A percentile compares a stretch with the other conserved stretches of the same genome.
phyloP scores from a whole-genome alignment of 64 coral and sea anemone species.

The Trachythela sp. region DNA sequence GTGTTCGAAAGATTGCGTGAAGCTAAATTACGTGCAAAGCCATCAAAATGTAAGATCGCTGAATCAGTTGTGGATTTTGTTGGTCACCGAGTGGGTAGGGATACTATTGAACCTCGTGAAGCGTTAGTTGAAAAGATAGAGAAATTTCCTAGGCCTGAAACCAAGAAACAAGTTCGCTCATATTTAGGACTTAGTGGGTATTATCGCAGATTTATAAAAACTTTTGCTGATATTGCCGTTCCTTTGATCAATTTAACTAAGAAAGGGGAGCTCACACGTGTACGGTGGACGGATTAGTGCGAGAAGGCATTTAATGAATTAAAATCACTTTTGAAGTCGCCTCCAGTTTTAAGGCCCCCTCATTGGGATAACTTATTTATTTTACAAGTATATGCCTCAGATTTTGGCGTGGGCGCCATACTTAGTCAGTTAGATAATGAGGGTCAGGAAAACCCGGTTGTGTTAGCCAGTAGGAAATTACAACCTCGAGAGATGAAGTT shows the following conservation, averaged over 20 bases:
- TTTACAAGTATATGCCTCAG: constrained; percentile 43
- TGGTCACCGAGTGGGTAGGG: constrained; percentile 35
- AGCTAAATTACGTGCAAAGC: not conserved
- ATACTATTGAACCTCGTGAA: not conserved
- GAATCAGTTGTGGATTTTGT: constrained; percentile 23
- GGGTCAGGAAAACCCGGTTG: constrained; percentile 31
- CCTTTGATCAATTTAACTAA: constrained; percentile 30
- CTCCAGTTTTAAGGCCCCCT: constrained; percentile 25
- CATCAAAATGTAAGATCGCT: constrained; percentile 44
- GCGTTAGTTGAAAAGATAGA: constrained; percentile 4
- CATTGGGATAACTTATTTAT: constrained; percentile 7
- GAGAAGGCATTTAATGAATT: constrained; percentile 45
- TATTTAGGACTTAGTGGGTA: constrained; percentile 43
- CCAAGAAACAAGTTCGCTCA: constrained; percentile 34
- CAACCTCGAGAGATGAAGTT: constrained; percentile 35
- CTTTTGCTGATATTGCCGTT: constrained; percentile 24
- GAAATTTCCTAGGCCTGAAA: constrained; percentile 28
- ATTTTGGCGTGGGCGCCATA: constrained; percentile 33
- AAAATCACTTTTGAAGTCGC: constrained; percentile 3
- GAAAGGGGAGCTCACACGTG: not conserved
- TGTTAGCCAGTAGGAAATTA: constrained; percentile 38
- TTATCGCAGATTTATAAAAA: constrained; percentile 38
- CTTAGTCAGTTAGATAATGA: constrained; percentile 27
- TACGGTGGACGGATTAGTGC: constrained; percentile 8
- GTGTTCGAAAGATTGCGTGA: constrained; percentile 29